A percentile compares a stretch with the other conserved stretches of the same genome.
These are phyloP conservation scores for Heteromormyrus szaboi DNA, from an alignment of 2,797 vertebrate genomes.

Conservation along the genomic window DNA sequence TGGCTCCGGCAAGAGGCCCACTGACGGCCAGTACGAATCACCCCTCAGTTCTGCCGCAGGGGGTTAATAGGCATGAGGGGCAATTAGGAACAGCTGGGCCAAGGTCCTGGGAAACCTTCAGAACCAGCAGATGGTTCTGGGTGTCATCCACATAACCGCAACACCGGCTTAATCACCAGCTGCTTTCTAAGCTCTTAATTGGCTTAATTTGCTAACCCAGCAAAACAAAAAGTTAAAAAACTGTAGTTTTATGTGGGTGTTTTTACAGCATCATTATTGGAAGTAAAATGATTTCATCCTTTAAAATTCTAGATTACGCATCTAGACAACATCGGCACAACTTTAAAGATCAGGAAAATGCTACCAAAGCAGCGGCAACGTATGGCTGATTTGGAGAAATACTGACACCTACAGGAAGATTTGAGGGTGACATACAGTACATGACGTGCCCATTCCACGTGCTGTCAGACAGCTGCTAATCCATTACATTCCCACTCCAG, in stretches of 20 bases:
- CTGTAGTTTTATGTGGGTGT: neutral
- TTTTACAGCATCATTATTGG: neutral
- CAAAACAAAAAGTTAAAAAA: conserved; percentile 24
- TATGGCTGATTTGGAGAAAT: neutral
- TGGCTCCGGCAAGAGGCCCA: neutral
- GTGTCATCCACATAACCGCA: conserved; percentile 17
- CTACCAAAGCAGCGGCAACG: neutral
- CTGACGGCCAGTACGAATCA: neutral
- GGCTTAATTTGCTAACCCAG: conserved; percentile 24
- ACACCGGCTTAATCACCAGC: conserved; percentile 23
- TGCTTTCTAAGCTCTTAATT: conserved; percentile 37
- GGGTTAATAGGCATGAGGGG: neutral
- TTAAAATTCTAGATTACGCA: neutral
- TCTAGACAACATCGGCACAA: neutral
- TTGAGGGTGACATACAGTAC: neutral
- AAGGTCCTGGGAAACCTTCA: neutral
- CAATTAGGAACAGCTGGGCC: conserved; percentile 12
- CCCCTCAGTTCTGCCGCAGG: neutral
- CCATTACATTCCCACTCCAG: neutral
- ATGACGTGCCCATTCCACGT: neutral
- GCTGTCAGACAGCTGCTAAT: neutral
- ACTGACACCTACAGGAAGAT: neutral
- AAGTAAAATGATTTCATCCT: neutral
- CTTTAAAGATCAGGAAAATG: neutral
- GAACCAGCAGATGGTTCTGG: conserved; percentile 28